phyloP scores from a whole-genome alignment of 2,888 invertebrate genomes.

The Heliconius aoede region DNA sequence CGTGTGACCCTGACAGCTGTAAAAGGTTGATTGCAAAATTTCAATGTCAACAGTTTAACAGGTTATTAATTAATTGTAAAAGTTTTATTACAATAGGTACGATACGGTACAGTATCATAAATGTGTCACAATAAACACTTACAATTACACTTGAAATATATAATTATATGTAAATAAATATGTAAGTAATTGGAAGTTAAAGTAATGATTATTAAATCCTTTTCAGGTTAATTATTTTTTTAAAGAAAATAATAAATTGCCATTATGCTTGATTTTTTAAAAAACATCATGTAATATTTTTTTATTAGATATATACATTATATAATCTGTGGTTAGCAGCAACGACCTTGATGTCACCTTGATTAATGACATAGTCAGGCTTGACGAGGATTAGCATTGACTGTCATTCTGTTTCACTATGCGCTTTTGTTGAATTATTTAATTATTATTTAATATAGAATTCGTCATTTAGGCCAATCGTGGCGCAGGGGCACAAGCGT shows the following conservation, averaged over 20 bases:
- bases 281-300: too few relatives aligned
- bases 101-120: not conserved
- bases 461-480: too few relatives aligned
- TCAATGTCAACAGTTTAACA: constrained; percentile 14
- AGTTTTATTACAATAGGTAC: not conserved
- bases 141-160: too few relatives aligned
- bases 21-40: constrained; percentile 5
- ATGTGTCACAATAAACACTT: not conserved
- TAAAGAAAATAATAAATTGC: not conserved
- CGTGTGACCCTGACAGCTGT: not conserved
- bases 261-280: too few relatives aligned
- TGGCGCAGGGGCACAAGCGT: too few relatives aligned
- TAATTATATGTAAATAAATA: too few relatives aligned
- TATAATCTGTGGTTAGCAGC: constrained; percentile 1
- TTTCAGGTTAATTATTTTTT: not conserved
- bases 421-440: constrained; percentile 8
- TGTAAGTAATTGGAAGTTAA: not conserved
- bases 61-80: not conserved
- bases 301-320: constrained; percentile 7
- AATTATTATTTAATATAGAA: not conserved
- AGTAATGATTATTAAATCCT: not conserved
- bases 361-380: constrained; percentile 24
- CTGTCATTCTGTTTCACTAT: constrained; percentile 1
- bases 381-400: constrained; percentile 15
- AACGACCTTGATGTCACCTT: constrained; percentile 24